Conservation (phyloP, 2,113 vertebrate genomes). For the Anarhynchus alexandrinus region DNA sequence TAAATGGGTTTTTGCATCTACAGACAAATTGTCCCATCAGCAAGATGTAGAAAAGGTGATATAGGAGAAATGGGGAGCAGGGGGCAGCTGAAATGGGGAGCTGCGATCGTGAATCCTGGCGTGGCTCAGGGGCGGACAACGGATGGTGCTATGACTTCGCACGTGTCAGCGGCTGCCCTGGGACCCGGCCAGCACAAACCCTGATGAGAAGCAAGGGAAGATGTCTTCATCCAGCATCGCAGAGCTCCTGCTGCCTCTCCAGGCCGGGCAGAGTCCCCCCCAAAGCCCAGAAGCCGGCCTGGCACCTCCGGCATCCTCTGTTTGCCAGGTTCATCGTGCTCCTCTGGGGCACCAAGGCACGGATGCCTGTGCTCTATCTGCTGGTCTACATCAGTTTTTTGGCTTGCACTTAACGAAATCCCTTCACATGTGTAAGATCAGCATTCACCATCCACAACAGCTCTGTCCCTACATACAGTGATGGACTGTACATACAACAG, state of each 20-base stretch:
- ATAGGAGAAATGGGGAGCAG: too few species aligned
- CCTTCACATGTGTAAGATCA: neutral
- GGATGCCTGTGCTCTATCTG: neutral
- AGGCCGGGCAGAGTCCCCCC: neutral
- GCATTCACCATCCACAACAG: neutral
- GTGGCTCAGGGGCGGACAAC: neutral
- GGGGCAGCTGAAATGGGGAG: neutral
- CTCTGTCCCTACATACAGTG: neutral
- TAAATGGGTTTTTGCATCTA: accelerated
- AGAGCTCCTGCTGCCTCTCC: neutral
- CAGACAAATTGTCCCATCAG: too few species aligned
- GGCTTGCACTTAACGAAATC: neutral
- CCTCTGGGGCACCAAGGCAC: neutral
- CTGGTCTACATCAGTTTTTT: too few species aligned
- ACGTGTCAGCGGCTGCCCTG: accelerated
- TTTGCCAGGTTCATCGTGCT: accelerated
- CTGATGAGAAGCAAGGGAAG: neutral
- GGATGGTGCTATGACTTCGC: neutral
- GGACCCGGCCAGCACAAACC: neutral
- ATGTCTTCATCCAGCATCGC: neutral
- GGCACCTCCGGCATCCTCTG: neutral
- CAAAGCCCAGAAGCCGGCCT: neutral
- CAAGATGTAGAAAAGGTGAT: too few species aligned
- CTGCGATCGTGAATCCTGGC: accelerated
- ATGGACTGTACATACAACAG: neutral